phyloP scores from a whole-genome alignment of 2,797 vertebrate genomes.

The Onychomys leucogaster region DNA sequence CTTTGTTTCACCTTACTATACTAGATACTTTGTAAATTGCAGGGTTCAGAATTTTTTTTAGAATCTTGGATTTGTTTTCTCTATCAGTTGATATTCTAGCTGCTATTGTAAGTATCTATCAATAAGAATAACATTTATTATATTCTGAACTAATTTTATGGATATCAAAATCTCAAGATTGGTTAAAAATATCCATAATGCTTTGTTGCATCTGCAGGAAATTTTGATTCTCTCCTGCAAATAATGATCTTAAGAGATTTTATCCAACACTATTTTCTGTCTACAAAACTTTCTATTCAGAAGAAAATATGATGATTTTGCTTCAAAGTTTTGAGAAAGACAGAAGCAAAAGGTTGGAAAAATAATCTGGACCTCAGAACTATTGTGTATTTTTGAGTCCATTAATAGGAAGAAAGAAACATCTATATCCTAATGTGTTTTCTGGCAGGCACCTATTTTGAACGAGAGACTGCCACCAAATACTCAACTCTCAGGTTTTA shows the following conservation, averaged over 20 bases:
- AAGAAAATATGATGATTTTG: constrained; percentile 15
- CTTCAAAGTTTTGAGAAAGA: neutral
- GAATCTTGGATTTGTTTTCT: constrained; percentile 19
- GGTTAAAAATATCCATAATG: neutral
- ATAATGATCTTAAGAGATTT: constrained; percentile 7
- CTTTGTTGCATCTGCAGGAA: constrained; percentile 17
- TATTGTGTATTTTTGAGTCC: neutral
- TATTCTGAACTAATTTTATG: constrained; percentile 59
- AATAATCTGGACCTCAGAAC: neutral
- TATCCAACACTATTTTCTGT: neutral
- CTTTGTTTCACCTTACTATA: neutral
- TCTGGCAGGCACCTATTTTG: neutral
- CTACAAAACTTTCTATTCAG: neutral
- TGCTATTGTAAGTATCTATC: constrained; percentile 44
- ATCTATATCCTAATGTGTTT: neutral
- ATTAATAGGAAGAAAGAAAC: neutral
- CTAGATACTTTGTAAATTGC: neutral
- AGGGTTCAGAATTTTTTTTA: neutral
- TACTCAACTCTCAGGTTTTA: neutral
- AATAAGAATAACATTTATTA: constrained; percentile 57
- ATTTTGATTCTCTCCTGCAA: constrained; percentile 56
- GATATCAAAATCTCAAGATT: constrained; percentile 31
- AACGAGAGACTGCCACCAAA: neutral
- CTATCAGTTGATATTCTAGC: neutral
- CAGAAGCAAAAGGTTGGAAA: neutral